Evolutionary conservation across 2,888 invertebrate genomes (phyloP).

Genomic region (Sesia bembeciformis): DNA sequence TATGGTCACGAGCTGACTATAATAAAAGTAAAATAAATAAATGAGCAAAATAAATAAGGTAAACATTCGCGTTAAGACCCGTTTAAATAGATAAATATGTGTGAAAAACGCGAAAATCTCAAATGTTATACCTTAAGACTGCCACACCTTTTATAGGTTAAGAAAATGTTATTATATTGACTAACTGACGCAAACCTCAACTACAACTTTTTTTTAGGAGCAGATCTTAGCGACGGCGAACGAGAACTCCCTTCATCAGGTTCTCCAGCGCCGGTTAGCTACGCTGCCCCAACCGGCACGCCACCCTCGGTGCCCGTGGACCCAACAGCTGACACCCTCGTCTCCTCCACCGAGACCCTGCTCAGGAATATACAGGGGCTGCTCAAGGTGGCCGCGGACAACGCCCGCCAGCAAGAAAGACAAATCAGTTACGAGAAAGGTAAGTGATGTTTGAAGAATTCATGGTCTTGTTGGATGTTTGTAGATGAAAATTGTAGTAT

Average conservation of each 20-base stretch:
- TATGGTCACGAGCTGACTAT: too few species aligned
- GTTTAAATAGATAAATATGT: too few species aligned
- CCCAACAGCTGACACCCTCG: slow-evolving; percentile 68
- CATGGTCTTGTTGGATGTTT: too few species aligned
- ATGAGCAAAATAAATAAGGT: too few species aligned
- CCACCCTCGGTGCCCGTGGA: slow-evolving; percentile 61
- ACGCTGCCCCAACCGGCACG: slow-evolving; percentile 81
- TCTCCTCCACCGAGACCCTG: slow-evolving; percentile 93
- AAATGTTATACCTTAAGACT: not conserved
- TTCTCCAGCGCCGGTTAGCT: slow-evolving; percentile 83
- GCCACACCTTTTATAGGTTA: not conserved
- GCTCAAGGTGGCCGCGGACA: slow-evolving; percentile 97
- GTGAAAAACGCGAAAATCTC: not conserved
- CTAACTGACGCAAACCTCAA: not conserved
- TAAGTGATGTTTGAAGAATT: slow-evolving; percentile 42
- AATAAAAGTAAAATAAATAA: too few species aligned
- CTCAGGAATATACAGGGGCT: slow-evolving; percentile 96
- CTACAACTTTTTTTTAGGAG: slow-evolving; percentile 28
- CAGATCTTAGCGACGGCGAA: slow-evolving; percentile 85
- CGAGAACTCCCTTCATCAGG: slow-evolving; percentile 79
- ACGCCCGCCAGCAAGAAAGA: slow-evolving; percentile 95
- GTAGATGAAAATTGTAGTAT: too few species aligned
- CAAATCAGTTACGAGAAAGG: slow-evolving; percentile 98
- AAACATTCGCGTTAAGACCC: too few species aligned
- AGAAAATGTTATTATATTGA: not conserved